Percentiles rank a stretch among this genome's conserved stretches.
phyloP scores from a whole-genome alignment of 2,113 vertebrate genomes.

The Sinosuthora webbiana region DNA sequence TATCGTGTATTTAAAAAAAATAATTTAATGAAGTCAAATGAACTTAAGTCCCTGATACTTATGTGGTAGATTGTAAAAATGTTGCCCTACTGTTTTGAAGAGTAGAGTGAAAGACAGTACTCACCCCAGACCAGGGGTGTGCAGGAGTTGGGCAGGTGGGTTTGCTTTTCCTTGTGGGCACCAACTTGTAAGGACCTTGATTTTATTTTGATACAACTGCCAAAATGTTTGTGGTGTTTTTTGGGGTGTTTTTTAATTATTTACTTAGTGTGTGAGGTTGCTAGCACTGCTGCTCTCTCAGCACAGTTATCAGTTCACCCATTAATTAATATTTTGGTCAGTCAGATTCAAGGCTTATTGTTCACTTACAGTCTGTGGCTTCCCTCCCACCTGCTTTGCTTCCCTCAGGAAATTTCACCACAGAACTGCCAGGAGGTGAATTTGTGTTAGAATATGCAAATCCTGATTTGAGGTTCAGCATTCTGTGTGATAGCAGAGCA shows the following conservation, averaged over 20 bases:
- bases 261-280: background rate
- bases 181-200: background rate
- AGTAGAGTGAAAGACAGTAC: background rate
- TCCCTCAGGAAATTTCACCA: background rate
- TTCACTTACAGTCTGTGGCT: background rate
- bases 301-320: background rate
- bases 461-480: background rate
- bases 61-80: background rate
- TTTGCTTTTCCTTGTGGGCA: background rate
- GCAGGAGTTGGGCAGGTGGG: background rate
- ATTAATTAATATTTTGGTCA: background rate
- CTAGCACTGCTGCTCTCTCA: background rate
- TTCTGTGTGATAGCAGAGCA: background rate
- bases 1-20: fast-evolving
- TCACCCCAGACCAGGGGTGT: background rate
- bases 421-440: background rate
- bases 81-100: background rate
- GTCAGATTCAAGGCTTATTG: background rate
- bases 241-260: background rate
- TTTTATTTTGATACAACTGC: background rate
- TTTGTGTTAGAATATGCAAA: background rate
- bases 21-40: background rate
- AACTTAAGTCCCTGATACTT: background rate
- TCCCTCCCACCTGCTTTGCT: background rate
- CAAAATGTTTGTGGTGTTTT: background rate